Evolutionary conservation across 2,888 invertebrate species (phyloP).

Genomic region (Chrysolina americana): DNA sequence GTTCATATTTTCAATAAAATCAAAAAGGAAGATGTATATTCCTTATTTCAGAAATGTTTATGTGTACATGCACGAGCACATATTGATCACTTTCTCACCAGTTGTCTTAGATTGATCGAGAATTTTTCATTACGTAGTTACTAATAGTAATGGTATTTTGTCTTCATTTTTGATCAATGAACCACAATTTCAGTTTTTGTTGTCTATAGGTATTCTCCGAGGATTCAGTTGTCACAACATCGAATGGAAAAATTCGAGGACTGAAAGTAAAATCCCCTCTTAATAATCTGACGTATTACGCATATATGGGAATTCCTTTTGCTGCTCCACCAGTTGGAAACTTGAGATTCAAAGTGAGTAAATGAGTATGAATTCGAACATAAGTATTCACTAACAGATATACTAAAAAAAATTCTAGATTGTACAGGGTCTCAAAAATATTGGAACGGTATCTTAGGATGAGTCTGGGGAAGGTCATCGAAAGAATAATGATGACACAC

Average conservation of each 20-base stretch:
- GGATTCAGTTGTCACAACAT: slow-evolving; percentile 39
- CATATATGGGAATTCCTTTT: slow-evolving; percentile 56
- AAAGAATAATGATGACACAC: too few relatives aligned
- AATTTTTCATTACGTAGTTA: neutral
- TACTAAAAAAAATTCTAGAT: neutral
- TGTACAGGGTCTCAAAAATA: too few relatives aligned
- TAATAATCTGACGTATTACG: slow-evolving; percentile 43
- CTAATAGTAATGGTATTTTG: too few relatives aligned
- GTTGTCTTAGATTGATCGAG: neutral
- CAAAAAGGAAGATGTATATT: too few relatives aligned
- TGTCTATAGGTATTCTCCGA: slow-evolving; percentile 34
- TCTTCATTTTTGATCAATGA: too few relatives aligned
- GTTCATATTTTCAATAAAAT: too few relatives aligned
- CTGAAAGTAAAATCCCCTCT: slow-evolving; percentile 24
- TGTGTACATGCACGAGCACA: too few relatives aligned
- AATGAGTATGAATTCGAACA: too few relatives aligned
- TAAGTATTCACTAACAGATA: neutral
- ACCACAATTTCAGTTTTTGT: neutral
- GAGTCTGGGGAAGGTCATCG: too few relatives aligned
- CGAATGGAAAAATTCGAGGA: slow-evolving; percentile 52
- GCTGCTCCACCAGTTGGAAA: slow-evolving; percentile 56
- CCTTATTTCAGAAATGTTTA: too few relatives aligned
- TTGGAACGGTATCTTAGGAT: too few relatives aligned
- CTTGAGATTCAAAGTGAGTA: slow-evolving; percentile 56
- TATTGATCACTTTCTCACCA: too few relatives aligned